These are phyloP conservation scores for Orchesella cincta DNA, from an alignment of 1,140 invertebrate species.

Conservation along the genomic window DNA sequence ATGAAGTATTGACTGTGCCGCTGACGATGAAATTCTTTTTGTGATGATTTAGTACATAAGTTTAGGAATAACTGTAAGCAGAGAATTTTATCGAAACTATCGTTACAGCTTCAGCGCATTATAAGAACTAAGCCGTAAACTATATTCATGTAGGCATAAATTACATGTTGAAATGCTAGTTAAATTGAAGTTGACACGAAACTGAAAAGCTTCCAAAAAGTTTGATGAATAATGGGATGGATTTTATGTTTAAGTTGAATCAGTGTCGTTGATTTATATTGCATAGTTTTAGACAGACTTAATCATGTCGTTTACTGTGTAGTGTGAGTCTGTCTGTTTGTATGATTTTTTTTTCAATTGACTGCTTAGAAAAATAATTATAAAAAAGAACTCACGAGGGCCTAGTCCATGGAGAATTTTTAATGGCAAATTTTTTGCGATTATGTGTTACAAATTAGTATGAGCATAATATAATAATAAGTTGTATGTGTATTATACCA, in stretches of 20 bases:
- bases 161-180: background rate
- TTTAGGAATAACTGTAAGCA: background rate
- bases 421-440: conserved; percentile 14
- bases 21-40: conserved; percentile 27
- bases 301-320: too few species aligned
- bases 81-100: background rate
- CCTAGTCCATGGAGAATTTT: conserved; percentile 27
- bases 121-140: background rate
- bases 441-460: too few species aligned
- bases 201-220: too few species aligned
- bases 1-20: conserved; percentile 4
- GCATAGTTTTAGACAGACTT: too few species aligned
- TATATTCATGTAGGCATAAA: background rate
- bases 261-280: too few species aligned
- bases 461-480: too few species aligned
- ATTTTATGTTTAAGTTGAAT: too few species aligned
- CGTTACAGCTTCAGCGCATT: background rate
- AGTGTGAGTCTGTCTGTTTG: too few species aligned
- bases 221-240: too few species aligned
- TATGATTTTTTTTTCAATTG: background rate
- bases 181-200: background rate
- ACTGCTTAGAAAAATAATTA: background rate
- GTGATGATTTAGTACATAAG: conserved; percentile 18
- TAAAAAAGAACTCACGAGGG: conserved; percentile 8
- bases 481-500: too few species aligned